Base-by-base conservation (phyloP, 1,140 invertebrate species). In the Diuraphis noxia region DNA sequence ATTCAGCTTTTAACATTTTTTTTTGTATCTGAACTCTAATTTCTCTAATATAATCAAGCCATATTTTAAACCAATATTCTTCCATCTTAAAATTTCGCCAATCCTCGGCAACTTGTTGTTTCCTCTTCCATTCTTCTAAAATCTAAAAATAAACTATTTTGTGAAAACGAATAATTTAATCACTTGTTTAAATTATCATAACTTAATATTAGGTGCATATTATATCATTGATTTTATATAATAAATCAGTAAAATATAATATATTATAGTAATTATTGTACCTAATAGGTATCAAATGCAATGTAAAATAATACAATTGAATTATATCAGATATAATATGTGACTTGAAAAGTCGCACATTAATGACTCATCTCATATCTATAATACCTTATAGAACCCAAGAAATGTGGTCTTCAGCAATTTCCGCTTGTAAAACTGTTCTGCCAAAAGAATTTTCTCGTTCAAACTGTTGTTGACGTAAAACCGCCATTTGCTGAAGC, bases 61-160 rank as follows among this genome's bases (percentile, higher is more conserved):
- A 92, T 90, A 38, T 36, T 25, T 72, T 36, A 82, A 92, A 92
- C 49, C 40, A 84, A 82, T 36, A 81, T 84, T 92, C 92, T 81
- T 79, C 49, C 0, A 90, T 56, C 46, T 92, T 92, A 49, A 88
- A 56, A 90, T 90, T 82, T 13, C 63, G 25, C 56, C 87, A 92
- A 90, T 92, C 92, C 36, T 92, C 92, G 0, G 92, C 92, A 85
- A 92, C 92, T 92, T 92, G 92, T 90, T 89, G 19, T 56, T 92
- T 82, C n/a, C 43, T 88, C 63, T 49, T 84, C 9, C 25, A 30
- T 41, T 92, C 92, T 40, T 77, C 88, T 84, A 89, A 43, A 52
- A 88, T 52, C 92, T 92, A 89, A 8, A 90, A 82, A 81, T 40
- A 38, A 56, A 56, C 56, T 10, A 52, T 56, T n/a, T n/a, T 30